Evolutionary conservation across 2,888 invertebrate species (phyloP).

Genomic region (Mylabris sibirica): DNA sequence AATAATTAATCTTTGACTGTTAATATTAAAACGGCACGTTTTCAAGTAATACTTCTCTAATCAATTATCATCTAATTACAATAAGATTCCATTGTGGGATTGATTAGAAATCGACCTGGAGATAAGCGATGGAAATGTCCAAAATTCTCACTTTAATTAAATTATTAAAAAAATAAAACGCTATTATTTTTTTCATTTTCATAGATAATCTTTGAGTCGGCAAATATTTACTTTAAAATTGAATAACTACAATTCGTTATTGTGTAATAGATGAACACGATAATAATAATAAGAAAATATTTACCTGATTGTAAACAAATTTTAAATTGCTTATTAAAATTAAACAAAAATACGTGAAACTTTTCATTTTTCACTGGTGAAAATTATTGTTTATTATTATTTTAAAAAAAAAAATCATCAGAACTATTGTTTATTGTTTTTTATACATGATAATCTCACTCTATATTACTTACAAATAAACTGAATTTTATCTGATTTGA

Average conservation of each 20-base stretch:
- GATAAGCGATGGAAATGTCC: not conserved
- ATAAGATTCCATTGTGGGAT: too few relatives aligned
- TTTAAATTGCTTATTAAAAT: not conserved
- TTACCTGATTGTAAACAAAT: not conserved
- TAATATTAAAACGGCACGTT: not conserved
- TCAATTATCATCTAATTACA: too few relatives aligned
- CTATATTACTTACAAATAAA: not conserved
- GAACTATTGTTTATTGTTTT: not conserved
- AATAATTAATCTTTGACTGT: not conserved
- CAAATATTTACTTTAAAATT: not conserved
- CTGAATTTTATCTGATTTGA: not conserved
- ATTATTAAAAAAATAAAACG: not conserved
- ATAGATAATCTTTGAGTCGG: not conserved
- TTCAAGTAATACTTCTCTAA: too few relatives aligned
- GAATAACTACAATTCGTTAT: not conserved
- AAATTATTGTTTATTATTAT: not conserved
- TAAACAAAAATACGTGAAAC: not conserved
- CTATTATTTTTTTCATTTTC: not conserved
- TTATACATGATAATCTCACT: not conserved
- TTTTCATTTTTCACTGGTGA: not conserved
- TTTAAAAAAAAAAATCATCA: not conserved
- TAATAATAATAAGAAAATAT: not conserved
- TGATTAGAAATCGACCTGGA: too few relatives aligned
- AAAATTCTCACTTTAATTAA: too few relatives aligned
- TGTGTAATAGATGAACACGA: not conserved